A percentile compares a stretch with the other conserved stretches of the same genome.
Evolutionary conservation across 2,797 vertebrate genomes (phyloP).

Genomic region (Buceros bicornis): DNA sequence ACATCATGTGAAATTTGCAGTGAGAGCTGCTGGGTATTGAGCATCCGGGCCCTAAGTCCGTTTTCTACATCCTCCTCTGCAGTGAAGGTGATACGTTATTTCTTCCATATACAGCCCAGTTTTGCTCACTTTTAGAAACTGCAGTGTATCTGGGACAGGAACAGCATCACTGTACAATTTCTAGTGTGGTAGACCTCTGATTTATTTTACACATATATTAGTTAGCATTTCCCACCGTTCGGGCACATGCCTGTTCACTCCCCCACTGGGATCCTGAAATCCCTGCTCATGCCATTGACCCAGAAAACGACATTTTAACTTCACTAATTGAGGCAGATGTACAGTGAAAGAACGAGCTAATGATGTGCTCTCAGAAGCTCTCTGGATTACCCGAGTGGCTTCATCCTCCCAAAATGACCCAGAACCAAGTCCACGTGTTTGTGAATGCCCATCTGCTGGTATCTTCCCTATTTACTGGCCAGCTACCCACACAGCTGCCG

Average conservation of each 20-base stretch:
- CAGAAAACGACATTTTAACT: not conserved
- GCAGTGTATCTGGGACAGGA: not conserved
- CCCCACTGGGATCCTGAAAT: not conserved
- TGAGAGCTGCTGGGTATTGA: not conserved
- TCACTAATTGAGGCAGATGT: not conserved
- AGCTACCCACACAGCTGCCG: not conserved
- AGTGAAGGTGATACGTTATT: not conserved
- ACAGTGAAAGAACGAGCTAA: not conserved
- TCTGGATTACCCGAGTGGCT: not conserved
- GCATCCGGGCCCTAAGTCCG: not conserved
- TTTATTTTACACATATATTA: not conserved
- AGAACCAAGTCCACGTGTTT: rapidly evolving
- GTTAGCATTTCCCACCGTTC: not conserved
- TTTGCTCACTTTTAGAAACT: not conserved
- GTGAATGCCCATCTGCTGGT: not conserved
- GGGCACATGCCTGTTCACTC: not conserved
- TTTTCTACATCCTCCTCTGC: not conserved
- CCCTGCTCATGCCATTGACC: not conserved
- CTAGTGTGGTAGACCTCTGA: not conserved
- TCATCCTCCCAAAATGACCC: not conserved
- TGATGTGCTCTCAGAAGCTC: not conserved
- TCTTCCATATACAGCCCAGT: not conserved
- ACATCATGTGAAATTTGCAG: not conserved
- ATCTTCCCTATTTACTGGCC: not conserved
- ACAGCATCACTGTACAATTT: not conserved